Base-by-base conservation (phyloP, 2,113 vertebrate species). In the Gallinago media region DNA sequence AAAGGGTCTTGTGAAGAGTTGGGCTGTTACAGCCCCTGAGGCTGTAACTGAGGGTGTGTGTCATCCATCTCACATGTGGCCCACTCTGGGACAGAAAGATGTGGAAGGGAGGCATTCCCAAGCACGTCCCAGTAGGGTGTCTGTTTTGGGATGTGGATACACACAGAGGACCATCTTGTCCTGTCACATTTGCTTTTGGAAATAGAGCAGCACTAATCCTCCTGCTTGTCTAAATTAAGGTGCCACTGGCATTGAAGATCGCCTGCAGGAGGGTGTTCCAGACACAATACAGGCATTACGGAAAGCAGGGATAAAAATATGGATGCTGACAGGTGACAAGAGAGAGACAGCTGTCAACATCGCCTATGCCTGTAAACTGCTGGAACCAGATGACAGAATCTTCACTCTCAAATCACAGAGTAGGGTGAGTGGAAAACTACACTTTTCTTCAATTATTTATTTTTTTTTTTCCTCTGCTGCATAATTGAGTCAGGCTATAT, bases 261-360 rank as follows among this genome's bases (percentile, higher is more conserved):
- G 99, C 31, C 97, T 99, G 34, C 99, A 99, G 95, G 99, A 99
- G 66, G 99, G 99, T 9, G 99, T 99, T 50, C 98, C 99, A 3
- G 99, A 99, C 87, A 99, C 99, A 5, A 99, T 99, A 73, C 98
- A 99, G 80, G 98, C 98, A 18, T 98, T 99, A 42, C 98, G 99
- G 85, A 98, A 88, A 92, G 99, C 99, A 0, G 98, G 99, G 25
- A 99, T 99, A 92, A 99, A 98, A 95, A 98, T 99, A 58, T 99
- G 99, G 99, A 99, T 99, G 97, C 98, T 99, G 70, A 99, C 99
- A 0, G 99, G 99, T 71, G 99, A 99, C 97, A 99, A 99, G 93
- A 98, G 98, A 86, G 99, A 99, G 97, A 99, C 99, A 0, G 99
- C 99, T 75, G 88, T 99, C 96, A 99, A 99, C 92, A 98, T 99